Conservation (phyloP, 2,888 invertebrate species). For the Cyclophora punctaria region DNA sequence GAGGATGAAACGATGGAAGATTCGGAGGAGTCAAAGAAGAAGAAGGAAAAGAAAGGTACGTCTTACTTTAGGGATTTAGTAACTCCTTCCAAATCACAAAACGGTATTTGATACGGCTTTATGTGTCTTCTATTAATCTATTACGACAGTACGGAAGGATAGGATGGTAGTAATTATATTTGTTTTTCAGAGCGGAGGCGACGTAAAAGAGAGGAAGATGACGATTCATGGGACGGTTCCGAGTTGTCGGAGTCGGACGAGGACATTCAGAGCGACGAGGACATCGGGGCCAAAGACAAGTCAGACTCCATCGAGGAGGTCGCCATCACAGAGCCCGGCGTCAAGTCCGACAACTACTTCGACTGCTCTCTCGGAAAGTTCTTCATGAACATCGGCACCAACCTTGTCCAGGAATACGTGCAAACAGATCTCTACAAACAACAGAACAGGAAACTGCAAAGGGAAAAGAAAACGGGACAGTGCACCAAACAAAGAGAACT, state of each 20-base stretch:
- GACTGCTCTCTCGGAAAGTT: conserved; percentile 92
- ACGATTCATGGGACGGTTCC: conserved; percentile 75
- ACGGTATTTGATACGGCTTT: background rate
- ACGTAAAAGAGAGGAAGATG: conserved; percentile 64
- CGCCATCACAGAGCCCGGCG: conserved; percentile 43
- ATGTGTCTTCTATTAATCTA: too few species aligned
- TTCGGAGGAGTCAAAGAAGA: conserved; percentile 35
- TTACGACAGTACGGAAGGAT: background rate
- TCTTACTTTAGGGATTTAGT: conserved; percentile 1
- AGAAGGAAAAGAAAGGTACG: conserved; percentile 39
- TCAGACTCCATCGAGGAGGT: conserved; percentile 67
- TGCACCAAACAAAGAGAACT: conserved; percentile 81
- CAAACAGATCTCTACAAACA: conserved; percentile 93
- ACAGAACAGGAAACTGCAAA: conserved; percentile 88
- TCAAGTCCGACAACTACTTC: conserved; percentile 82
- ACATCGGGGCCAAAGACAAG: conserved; percentile 72
- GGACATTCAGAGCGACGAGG: conserved; percentile 48
- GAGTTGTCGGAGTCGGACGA: conserved; percentile 69
- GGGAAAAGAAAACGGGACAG: conserved; percentile 76
- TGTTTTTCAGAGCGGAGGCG: conserved; percentile 34
- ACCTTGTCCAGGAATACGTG: conserved; percentile 93
- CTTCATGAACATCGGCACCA: conserved; percentile 92
- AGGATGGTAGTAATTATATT: background rate
- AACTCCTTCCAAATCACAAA: background rate
- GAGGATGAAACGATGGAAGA: conserved; percentile 22